A percentile compares a stretch with the other conserved stretches of the same genome.
phyloP scores from a whole-genome alignment of 35 echinoderm and acorn worm species.

The Stichopus chloronotus region DNA sequence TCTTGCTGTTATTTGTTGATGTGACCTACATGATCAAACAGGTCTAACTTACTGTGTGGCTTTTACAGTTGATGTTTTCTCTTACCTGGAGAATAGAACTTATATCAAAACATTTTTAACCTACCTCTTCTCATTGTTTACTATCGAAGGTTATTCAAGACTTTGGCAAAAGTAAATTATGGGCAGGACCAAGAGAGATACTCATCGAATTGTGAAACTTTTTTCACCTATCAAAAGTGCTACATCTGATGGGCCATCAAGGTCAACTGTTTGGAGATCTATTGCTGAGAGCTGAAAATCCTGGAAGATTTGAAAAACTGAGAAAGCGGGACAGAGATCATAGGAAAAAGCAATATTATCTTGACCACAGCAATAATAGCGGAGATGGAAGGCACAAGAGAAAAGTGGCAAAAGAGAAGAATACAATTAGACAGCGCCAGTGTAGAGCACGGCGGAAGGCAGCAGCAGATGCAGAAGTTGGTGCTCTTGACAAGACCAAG shows the following conservation, averaged over 20 bases:
- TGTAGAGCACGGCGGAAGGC: not conserved
- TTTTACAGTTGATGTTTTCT: too few relatives aligned
- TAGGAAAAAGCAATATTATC: conserved; percentile 18
- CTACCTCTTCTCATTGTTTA: too few relatives aligned
- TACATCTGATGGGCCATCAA: conserved; percentile 13
- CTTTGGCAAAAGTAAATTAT: not conserved
- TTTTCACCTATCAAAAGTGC: conserved; percentile 22
- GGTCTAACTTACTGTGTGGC: too few relatives aligned
- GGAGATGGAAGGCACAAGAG: not conserved
- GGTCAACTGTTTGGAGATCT: conserved; percentile 24
- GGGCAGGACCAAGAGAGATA: conserved; percentile 23
- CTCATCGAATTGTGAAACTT: not conserved
- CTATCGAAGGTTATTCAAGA: too few relatives aligned
- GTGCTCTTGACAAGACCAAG: not conserved
- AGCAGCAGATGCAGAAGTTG: not conserved
- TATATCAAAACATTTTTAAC: too few relatives aligned
- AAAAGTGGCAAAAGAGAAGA: not conserved
- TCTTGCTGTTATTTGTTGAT: too few relatives aligned
- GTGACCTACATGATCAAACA: too few relatives aligned
- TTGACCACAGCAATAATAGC: not conserved
- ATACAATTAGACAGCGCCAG: not conserved
- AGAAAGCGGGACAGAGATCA: conserved; percentile 20
- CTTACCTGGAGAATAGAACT: too few relatives aligned
- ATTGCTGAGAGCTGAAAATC: not conserved
- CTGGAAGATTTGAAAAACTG: not conserved